Evolutionary conservation across 2,113 vertebrate genomes (phyloP).

Genomic region (Tachuris rubrigastra): DNA sequence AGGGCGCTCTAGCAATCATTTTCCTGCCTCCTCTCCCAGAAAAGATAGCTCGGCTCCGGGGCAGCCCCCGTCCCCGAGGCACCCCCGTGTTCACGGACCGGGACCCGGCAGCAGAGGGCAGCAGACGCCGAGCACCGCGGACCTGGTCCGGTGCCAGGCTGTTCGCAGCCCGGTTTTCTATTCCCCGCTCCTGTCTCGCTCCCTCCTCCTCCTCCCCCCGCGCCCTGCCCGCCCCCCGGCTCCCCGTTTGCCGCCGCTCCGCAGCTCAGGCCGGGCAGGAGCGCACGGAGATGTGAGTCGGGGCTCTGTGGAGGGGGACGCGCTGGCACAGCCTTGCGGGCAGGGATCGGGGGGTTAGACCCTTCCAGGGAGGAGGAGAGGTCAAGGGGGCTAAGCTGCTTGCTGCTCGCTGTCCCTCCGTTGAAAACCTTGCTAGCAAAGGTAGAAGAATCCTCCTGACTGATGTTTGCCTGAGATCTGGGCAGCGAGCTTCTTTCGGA

Average conservation of each 20-base stretch:
- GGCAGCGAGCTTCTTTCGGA: background rate
- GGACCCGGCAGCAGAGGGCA: slow-evolving; percentile 42
- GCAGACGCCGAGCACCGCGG: background rate
- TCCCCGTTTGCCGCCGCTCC: background rate
- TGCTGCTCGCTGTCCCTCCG: background rate
- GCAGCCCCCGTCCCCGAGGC: too few species aligned
- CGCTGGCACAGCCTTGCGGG: background rate
- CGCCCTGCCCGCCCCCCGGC: background rate
- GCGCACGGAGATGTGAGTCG: slow-evolving; percentile 36
- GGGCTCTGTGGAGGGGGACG: background rate
- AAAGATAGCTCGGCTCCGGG: background rate
- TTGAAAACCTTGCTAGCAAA: background rate
- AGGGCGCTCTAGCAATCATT: rapidly evolving
- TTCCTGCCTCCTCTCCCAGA: background rate
- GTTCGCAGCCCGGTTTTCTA: background rate
- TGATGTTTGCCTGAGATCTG: background rate
- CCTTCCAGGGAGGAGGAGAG: background rate
- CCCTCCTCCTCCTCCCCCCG: background rate
- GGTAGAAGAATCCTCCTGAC: background rate
- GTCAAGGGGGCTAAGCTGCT: background rate
- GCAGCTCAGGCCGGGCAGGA: background rate
- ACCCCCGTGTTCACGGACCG: rapidly evolving
- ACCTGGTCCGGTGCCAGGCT: background rate
- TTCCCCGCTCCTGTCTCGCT: background rate
- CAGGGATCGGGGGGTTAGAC: rapidly evolving